A percentile compares a stretch with the other conserved stretches of the same genome.
These are phyloP conservation scores for Pithys albifrons DNA, from an alignment of 2,113 vertebrate species.

Conservation along the genomic window DNA sequence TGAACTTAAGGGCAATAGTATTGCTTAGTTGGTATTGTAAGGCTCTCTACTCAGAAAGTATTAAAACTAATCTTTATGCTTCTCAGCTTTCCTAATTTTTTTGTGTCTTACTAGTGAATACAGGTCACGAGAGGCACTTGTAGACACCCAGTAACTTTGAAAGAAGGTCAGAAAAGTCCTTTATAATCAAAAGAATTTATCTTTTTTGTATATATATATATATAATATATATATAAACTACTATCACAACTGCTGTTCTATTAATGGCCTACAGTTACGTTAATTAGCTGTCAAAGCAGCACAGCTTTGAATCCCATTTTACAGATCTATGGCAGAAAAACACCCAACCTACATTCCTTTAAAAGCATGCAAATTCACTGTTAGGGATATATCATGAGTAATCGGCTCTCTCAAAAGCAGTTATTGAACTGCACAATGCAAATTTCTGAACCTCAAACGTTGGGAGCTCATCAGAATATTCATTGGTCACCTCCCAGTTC, in stretches of 20 bases:
- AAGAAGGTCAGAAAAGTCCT: neutral
- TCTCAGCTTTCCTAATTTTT: conserved; percentile 1
- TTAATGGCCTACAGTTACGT: neutral
- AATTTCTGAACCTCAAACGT: neutral
- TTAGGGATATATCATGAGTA: neutral
- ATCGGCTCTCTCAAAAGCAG: neutral
- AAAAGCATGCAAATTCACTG: neutral
- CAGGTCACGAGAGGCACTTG: neutral
- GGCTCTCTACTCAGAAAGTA: neutral
- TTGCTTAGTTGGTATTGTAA: conserved; percentile 7
- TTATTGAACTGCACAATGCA: neutral
- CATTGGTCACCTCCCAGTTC: neutral
- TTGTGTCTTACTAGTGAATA: conserved; percentile 8
- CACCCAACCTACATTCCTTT: neutral
- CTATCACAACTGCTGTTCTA: neutral
- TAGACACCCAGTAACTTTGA: neutral
- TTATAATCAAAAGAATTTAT: neutral
- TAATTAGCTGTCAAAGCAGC: neutral
- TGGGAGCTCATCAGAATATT: neutral
- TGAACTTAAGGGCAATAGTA: conserved; percentile 49
- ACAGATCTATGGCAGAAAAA: neutral
- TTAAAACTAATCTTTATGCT: conserved; percentile 3
- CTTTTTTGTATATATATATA: neutral
- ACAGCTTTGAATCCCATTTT: neutral
- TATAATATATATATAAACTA: neutral